Conservation (phyloP, 2,888 invertebrate genomes). For the Athalia circularis region DNA sequence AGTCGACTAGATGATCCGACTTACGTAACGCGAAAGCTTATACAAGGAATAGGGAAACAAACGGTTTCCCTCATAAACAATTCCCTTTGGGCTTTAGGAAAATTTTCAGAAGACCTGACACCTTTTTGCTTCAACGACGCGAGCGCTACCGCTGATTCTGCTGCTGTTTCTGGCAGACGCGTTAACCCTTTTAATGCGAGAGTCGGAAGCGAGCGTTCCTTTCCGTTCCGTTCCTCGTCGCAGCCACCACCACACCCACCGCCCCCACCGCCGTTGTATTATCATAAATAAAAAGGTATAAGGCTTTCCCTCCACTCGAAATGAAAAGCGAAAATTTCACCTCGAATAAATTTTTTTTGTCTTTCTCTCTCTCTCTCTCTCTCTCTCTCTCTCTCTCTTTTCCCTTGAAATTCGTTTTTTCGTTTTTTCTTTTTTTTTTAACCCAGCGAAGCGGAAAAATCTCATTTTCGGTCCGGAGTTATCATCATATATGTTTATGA, state of each 20-base stretch:
- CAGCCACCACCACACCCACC: too few relatives aligned
- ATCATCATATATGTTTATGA: not conserved
- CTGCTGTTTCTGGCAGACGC: constrained; percentile 7
- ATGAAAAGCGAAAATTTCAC: not conserved
- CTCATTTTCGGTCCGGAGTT: not conserved
- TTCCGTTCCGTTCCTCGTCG: too few relatives aligned
- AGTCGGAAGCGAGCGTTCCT: constrained; percentile 18
- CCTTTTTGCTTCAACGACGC: constrained; percentile 4
- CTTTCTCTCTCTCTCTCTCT: not conserved
- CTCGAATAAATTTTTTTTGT: constrained; percentile 7
- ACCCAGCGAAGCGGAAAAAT: too few relatives aligned
- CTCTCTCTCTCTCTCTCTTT: not conserved
- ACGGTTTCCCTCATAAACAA: constrained; percentile 49
- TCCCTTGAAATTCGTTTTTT: not conserved
- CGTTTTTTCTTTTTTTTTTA: too few relatives aligned
- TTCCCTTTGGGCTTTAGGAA: constrained; percentile 39
- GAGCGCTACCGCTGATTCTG: too few relatives aligned
- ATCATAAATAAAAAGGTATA: constrained; percentile 21
- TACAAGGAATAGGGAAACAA: constrained; percentile 57
- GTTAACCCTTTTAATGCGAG: constrained; percentile 38
- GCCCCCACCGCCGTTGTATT: not conserved
- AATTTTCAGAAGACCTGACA: constrained; percentile 12
- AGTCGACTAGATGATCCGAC: constrained; percentile 37
- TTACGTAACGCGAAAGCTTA: constrained; percentile 42
- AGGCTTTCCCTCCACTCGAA: constrained; percentile 1